Conservation (phyloP, 2,888 invertebrate genomes). For the Eudemis profundana region DNA sequence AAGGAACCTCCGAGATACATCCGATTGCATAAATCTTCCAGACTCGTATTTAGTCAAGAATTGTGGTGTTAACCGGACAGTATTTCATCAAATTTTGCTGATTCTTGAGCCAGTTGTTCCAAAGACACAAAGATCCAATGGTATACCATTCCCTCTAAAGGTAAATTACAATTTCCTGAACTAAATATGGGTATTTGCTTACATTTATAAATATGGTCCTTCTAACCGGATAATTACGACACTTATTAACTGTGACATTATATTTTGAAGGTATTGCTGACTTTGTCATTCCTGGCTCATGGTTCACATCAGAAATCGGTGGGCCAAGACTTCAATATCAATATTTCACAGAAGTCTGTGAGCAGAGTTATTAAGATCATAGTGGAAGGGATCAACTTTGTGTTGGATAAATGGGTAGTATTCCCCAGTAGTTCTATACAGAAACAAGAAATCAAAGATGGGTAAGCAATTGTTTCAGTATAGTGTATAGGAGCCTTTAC, state of each 20-base stretch:
- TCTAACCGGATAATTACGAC: conserved; percentile 11
- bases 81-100: conserved; percentile 62
- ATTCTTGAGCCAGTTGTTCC: conserved; percentile 67
- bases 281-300: conserved; percentile 64
- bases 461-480: conserved; percentile 50
- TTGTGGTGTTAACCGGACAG: conserved; percentile 59
- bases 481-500: not conserved
- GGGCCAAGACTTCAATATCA: conserved; percentile 64
- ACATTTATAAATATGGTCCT: not conserved
- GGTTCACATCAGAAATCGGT: conserved; percentile 67
- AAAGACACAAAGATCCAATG: conserved; percentile 65
- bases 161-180: too few relatives aligned
- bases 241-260: not conserved
- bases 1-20: conserved; percentile 56
- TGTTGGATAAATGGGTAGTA: conserved; percentile 60
- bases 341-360: conserved; percentile 68
- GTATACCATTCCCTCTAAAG: conserved; percentile 68
- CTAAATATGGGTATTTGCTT: too few relatives aligned
- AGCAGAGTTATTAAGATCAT: conserved; percentile 64
- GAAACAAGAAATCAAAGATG: conserved; percentile 63
- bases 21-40: conserved; percentile 60
- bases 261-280: conserved; percentile 59
- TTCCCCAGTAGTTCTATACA: conserved; percentile 59
- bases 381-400: conserved; percentile 64
- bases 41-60: conserved; percentile 62